Conservation (phyloP, 2,797 vertebrate species). For the Dryobates pubescens region DNA sequence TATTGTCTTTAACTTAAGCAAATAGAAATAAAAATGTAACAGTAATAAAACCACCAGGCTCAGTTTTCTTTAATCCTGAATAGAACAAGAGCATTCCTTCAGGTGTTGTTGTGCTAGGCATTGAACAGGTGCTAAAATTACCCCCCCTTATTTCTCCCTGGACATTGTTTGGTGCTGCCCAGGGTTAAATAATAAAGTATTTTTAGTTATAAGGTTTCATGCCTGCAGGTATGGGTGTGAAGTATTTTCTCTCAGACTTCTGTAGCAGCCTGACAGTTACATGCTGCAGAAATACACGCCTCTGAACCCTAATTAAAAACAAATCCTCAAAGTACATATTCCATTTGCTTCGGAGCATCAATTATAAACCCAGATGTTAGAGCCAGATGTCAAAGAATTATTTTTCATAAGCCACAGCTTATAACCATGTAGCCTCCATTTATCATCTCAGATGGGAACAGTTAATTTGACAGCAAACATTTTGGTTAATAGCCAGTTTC, state of each 20-base stretch:
- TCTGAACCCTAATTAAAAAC: conserved; percentile 47
- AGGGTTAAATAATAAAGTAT: background rate
- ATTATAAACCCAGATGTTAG: conserved; percentile 77
- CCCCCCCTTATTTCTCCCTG: background rate
- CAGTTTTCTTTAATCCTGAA: background rate
- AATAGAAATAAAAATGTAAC: background rate
- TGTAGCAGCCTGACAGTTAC: background rate
- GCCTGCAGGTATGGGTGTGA: background rate
- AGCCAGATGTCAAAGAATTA: conserved; percentile 76
- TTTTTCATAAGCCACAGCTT: conserved; percentile 71
- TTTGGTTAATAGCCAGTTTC: conserved; percentile 80
- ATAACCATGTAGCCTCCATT: conserved; percentile 68
- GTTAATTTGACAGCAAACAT: conserved; percentile 76
- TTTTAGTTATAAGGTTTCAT: background rate
- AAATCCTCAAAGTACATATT: conserved; percentile 42
- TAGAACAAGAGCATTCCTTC: background rate
- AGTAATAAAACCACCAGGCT: background rate
- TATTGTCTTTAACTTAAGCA: background rate
- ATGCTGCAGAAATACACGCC: conserved; percentile 6
- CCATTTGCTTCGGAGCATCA: conserved; percentile 62
- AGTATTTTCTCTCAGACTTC: background rate
- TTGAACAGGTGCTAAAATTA: background rate
- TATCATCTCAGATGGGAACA: conserved; percentile 77
- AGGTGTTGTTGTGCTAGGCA: background rate
- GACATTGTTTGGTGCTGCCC: background rate